Conservation (phyloP, 2,797 vertebrate genomes). For the Esox masquinongy region DNA sequence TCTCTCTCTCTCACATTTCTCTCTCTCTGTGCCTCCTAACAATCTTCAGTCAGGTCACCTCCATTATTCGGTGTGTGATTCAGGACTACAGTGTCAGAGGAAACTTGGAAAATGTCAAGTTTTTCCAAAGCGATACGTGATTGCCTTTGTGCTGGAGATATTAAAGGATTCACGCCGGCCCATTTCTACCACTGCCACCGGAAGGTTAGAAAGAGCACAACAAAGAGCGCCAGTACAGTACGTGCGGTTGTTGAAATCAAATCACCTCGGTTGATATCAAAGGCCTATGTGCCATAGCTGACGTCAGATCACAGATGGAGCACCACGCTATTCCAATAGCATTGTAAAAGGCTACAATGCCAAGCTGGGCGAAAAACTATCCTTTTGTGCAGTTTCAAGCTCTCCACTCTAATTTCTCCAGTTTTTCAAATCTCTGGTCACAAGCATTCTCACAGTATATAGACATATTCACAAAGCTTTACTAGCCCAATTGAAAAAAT, state of each 20-base stretch:
- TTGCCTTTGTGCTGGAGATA: slow-evolving; percentile 32
- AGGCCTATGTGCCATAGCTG: slow-evolving; percentile 17
- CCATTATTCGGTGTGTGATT: slow-evolving; percentile 25
- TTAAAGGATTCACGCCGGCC: slow-evolving; percentile 16
- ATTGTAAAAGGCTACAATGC: slow-evolving; percentile 17
- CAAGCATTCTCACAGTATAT: not conserved
- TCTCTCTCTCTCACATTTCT: not conserved
- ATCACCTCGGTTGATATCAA: slow-evolving; percentile 6
- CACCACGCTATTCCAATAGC: not conserved
- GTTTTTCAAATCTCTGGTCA: not conserved
- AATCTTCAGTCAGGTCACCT: slow-evolving; percentile 20
- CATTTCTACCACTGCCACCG: slow-evolving; percentile 10
- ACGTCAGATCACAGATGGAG: slow-evolving; percentile 7
- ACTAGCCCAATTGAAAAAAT: not conserved
- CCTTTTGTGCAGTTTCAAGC: slow-evolving; percentile 6
- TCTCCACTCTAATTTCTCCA: not conserved
- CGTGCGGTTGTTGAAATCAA: not conserved
- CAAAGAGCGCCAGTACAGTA: not conserved
- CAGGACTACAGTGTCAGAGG: slow-evolving; percentile 23
- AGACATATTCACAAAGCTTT: not conserved
- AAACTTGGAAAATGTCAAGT: slow-evolving; percentile 29
- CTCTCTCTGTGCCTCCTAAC: slow-evolving; percentile 4
- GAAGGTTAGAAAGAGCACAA: slow-evolving; percentile 5
- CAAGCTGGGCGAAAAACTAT: slow-evolving; percentile 12
- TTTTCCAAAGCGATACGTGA: slow-evolving; percentile 27